These are phyloP conservation scores for Typhlichthys eigenmanni DNA, from an alignment of 2,797 vertebrate species.

Conservation along the genomic window DNA sequence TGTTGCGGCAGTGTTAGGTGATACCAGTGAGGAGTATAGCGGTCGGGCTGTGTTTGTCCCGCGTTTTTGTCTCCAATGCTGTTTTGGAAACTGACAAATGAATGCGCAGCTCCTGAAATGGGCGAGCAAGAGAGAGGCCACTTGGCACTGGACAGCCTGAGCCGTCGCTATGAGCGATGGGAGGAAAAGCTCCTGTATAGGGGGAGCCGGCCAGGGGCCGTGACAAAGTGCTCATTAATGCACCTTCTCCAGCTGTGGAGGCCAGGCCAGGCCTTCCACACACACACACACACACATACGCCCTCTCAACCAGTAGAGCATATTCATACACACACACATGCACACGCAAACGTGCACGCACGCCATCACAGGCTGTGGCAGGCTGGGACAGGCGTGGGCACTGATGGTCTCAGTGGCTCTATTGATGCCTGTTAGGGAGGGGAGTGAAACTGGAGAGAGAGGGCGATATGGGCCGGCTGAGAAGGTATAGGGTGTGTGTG, in stretches of 20 bases:
- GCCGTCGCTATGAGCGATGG: no score
- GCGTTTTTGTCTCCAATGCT: no score
- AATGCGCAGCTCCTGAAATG: no score
- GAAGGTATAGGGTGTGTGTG: neutral
- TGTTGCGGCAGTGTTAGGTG: no score
- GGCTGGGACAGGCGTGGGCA: conserved; percentile 58
- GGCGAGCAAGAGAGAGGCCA: conserved; percentile 23
- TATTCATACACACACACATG: conserved; percentile 27
- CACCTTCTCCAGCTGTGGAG: conserved; percentile 53
- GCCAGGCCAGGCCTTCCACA: conserved; percentile 70
- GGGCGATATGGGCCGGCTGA: conserved; percentile 36
- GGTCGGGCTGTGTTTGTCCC: no score
- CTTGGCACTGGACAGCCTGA: no score
- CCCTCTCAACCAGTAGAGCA: conserved; percentile 46
- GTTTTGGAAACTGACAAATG: no score
- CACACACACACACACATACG: conserved; percentile 52
- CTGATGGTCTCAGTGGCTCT: conserved; percentile 67
- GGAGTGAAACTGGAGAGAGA: conserved; percentile 45
- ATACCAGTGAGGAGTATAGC: no score
- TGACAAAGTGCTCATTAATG: conserved; percentile 67
- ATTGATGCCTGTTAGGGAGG: conserved; percentile 68
- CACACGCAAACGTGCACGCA: conserved; percentile 22
- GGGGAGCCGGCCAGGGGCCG: conserved; percentile 29
- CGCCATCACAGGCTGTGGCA: conserved; percentile 28
- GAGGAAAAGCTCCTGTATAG: conserved; percentile 27